Base-by-base conservation (phyloP, 2,888 invertebrate species). In the Caenorhabditis doughertyi region DNA sequence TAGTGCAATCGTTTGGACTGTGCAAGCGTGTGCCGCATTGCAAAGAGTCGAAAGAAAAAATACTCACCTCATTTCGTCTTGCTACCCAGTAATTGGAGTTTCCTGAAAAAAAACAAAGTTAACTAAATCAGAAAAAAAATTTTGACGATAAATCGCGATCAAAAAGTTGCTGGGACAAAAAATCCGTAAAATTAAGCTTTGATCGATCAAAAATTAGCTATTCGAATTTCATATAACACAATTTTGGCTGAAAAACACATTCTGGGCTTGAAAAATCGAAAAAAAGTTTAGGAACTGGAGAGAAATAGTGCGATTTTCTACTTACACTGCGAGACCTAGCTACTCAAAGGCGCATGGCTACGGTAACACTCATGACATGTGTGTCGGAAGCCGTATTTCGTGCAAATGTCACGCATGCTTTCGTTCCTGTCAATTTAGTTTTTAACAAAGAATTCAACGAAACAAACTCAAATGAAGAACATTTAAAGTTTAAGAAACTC, bases 11-110 rank as follows among this genome's bases (percentile, higher is more conserved):
- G n/a, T n/a, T n/a, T n/a, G n/a, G n/a, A n/a, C n/a, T n/a, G n/a
- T n/a, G n/a, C n/a, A n/a, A n/a, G 25, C 9, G 16, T 1, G 8
- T 29, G 16, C 13, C 9, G 9, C 16, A 9, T 35, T 13, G 21
- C 2, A 35, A 29, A 5, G 13, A 42, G 3, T 42, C 42, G 18
- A 47, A 53, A 55, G 49, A 71, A 25, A 79, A 71, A 58, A 29
- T 79, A 72, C 53, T 32, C 44, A 84, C 80, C 83, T 84, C 83
- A 80, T 84, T 60, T 76, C 77, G 68, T 71, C 80, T 79, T 81
- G 79, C 76, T 83, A 70, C 80, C 80, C 76, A 77, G 60, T 60
- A 76, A 44, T 74, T 35, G 55, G 79, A 81, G 60, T 47, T 58
- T 77, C 79, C 79, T 79, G 82, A n/a, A 82, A 82, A 68, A 39